Percentiles rank a stretch among this genome's conserved stretches.
phyloP scores from a whole-genome alignment of 2,797 vertebrate species.

The Paramormyrops hopkinsi region DNA sequence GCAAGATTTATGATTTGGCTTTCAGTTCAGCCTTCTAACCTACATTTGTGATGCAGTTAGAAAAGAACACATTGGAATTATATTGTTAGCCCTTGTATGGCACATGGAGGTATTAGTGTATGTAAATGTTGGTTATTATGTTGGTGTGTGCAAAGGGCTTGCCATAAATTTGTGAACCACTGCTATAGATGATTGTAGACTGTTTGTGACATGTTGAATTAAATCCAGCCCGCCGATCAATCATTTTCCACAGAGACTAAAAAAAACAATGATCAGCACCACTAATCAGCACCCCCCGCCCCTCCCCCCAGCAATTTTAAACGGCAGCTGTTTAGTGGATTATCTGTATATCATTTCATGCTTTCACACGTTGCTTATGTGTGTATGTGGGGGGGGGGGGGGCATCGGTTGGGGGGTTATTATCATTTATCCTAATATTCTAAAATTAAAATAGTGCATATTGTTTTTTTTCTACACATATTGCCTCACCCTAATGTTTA shows the following conservation, averaged over 20 bases:
- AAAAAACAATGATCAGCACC: background rate
- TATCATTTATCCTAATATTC: background rate
- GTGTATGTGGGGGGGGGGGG: background rate
- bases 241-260: background rate
- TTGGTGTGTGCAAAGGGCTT: background rate
- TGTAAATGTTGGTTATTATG: background rate
- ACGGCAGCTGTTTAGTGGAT: background rate
- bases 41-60: background rate
- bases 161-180: background rate
- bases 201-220: background rate
- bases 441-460: background rate
- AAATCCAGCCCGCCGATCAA: background rate
- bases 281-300: background rate
- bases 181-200: background rate
- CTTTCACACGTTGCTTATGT: background rate
- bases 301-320: background rate
- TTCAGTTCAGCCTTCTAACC: background rate
- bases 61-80: background rate
- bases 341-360: background rate
- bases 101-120: background rate
- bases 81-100: background rate
- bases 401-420: background rate
- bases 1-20: background rate
- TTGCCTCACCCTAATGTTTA: background rate
- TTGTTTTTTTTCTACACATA: background rate